Conservation (phyloP, 2,113 vertebrate genomes). For the Pelvicachromis taeniatus region DNA sequence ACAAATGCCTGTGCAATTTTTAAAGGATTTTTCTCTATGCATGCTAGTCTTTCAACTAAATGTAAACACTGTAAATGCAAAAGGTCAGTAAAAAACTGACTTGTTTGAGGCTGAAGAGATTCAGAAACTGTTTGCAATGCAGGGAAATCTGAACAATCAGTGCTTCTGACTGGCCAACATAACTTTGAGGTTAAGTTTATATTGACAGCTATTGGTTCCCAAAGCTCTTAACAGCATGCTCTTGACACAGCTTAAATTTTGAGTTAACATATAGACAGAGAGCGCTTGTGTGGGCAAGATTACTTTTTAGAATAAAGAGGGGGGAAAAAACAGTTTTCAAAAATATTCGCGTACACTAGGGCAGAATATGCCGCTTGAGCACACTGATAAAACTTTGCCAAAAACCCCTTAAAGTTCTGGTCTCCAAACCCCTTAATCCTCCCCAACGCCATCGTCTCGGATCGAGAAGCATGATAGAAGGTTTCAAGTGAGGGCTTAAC, state of each 20-base stretch:
- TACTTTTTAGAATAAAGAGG: not conserved
- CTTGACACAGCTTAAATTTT: not conserved
- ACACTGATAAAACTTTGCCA: slow-evolving; percentile 40
- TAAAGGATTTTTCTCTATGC: not conserved
- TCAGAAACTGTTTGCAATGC: not conserved
- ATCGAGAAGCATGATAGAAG: slow-evolving; percentile 61
- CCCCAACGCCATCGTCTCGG: slow-evolving; percentile 46
- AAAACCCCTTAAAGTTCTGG: slow-evolving; percentile 50
- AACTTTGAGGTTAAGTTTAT: not conserved
- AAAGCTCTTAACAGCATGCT: not conserved
- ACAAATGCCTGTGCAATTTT: fast-evolving
- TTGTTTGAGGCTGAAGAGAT: not conserved
- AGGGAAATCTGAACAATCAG: not conserved
- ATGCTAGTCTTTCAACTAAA: not conserved
- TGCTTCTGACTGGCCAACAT: not conserved
- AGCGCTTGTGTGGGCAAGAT: not conserved
- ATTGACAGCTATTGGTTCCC: not conserved
- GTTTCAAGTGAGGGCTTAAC: slow-evolving; percentile 63
- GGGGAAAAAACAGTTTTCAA: not conserved
- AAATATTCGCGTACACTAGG: not conserved
- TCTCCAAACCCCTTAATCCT: slow-evolving; percentile 65
- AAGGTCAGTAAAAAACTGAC: not conserved
- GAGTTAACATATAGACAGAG: not conserved
- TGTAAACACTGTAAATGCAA: not conserved
- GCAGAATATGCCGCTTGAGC: not conserved